These are phyloP conservation scores for Theristicus caerulescens DNA, from an alignment of 2,113 vertebrate genomes.

Conservation along the genomic window DNA sequence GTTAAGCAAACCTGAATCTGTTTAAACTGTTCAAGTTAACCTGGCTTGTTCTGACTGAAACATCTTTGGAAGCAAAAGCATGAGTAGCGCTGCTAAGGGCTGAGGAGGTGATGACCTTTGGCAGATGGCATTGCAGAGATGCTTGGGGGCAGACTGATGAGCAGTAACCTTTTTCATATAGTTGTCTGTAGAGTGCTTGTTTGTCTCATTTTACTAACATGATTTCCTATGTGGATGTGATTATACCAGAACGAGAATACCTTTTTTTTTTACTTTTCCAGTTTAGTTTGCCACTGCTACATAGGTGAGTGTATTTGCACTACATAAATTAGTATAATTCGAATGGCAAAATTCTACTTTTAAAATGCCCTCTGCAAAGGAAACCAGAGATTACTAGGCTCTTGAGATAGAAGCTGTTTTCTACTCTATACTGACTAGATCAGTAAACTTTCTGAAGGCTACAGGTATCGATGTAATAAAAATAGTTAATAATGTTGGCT, in stretches of 20 bases:
- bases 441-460: background rate
- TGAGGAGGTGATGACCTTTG: slow-evolving; percentile 19
- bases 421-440: background rate
- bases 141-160: slow-evolving; percentile 12
- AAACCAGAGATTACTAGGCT: background rate
- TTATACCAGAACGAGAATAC: background rate
- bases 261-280: background rate
- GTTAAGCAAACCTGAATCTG: background rate
- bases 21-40: background rate
- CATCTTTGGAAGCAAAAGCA: background rate
- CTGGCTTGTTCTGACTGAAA: background rate
- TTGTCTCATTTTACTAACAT: background rate
- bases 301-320: background rate
- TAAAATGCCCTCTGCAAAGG: background rate
- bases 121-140: slow-evolving; percentile 33
- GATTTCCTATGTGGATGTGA: background rate
- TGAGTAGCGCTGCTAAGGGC: background rate
- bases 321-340: background rate
- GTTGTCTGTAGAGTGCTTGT: background rate
- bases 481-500: background rate
- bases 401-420: background rate
- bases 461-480: background rate
- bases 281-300: background rate
- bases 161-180: background rate
- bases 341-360: background rate